phyloP scores from a whole-genome alignment of 2,888 invertebrate genomes.

The Yponomeuta malinellus region DNA sequence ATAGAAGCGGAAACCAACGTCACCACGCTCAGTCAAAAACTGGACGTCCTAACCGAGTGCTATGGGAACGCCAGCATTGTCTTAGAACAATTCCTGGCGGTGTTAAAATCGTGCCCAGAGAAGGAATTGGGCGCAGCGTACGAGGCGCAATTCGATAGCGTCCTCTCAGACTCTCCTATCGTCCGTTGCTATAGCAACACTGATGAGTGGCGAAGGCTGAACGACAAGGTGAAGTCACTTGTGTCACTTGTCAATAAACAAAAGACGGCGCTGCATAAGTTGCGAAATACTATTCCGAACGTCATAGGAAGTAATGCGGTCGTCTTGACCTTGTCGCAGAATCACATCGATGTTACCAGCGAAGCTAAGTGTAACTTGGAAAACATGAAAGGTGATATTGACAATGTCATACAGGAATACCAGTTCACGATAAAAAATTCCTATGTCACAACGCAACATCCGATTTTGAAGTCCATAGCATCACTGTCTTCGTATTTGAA shows the following conservation, averaged over 20 bases:
- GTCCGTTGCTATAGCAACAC: slow-evolving; percentile 54
- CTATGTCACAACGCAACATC: slow-evolving; percentile 41
- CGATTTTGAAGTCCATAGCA: slow-evolving; percentile 45
- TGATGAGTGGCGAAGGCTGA: slow-evolving; percentile 53
- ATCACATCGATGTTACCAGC: slow-evolving; percentile 47
- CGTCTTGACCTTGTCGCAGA: slow-evolving; percentile 43
- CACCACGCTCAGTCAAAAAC: slow-evolving; percentile 43
- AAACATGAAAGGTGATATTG: slow-evolving; percentile 36
- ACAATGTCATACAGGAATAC: slow-evolving; percentile 40
- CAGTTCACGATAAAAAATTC: slow-evolving; percentile 41
- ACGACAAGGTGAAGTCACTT: slow-evolving; percentile 46
- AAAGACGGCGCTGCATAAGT: slow-evolving; percentile 49
- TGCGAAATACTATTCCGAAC: slow-evolving; percentile 42
- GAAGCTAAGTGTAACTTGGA: slow-evolving; percentile 45
- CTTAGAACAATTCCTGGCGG: slow-evolving; percentile 80
- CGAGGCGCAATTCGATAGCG: slow-evolving; percentile 54
- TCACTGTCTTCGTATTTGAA: slow-evolving; percentile 43
- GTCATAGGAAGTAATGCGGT: slow-evolving; percentile 35
- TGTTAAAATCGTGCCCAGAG: slow-evolving; percentile 75
- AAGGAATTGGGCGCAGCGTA: slow-evolving; percentile 31
- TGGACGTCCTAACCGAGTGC: slow-evolving; percentile 60
- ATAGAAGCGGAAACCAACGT: slow-evolving; percentile 46
- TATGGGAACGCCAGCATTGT: slow-evolving; percentile 70
- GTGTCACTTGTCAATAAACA: slow-evolving; percentile 51
- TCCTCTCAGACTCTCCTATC: slow-evolving; percentile 53